A percentile compares a stretch with the other conserved stretches of the same genome.
Evolutionary conservation across 53 echinoderm and acorn worm genomes (phyloP).

Genomic region (Stichopus horrens): DNA sequence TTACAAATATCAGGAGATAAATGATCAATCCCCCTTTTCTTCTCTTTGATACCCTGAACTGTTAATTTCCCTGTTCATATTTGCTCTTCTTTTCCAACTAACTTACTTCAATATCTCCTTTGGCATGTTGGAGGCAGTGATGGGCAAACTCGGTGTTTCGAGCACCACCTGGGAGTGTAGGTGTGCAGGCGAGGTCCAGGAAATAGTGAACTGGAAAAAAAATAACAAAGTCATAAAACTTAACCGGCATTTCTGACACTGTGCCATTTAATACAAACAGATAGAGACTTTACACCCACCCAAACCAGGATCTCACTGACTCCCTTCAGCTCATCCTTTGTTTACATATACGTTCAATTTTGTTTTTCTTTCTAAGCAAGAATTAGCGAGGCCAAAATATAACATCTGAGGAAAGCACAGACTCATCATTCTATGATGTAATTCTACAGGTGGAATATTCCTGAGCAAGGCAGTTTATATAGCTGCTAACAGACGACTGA

Average conservation of each 20-base stretch:
- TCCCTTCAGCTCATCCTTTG: background rate
- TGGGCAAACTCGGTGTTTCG: constrained; percentile 88
- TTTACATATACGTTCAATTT: background rate
- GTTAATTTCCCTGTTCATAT: too few species aligned
- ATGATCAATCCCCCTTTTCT: too few species aligned
- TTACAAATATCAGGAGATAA: too few species aligned
- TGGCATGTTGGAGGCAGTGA: constrained; percentile 84
- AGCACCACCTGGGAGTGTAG: constrained; percentile 88
- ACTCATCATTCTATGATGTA: too few species aligned
- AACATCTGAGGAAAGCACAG: background rate
- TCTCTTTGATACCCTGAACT: too few species aligned
- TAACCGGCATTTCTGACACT: background rate
- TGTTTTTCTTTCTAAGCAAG: background rate
- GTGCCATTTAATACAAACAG: background rate
- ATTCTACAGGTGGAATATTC: too few species aligned
- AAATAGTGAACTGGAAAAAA: constrained; percentile 72
- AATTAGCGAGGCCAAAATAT: background rate
- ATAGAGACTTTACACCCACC: background rate
- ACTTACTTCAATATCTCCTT: constrained; percentile 92
- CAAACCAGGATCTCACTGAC: constrained; percentile 10
- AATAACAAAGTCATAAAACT: background rate
- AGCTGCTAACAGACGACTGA: too few species aligned
- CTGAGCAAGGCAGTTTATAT: too few species aligned
- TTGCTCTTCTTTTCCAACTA: too few species aligned
- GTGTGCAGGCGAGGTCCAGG: constrained; percentile 76